Evolutionary conservation across 2,797 vertebrate species (phyloP), one percentile per base, ranked within the genome.

Genomic region (Aldrovandia affinis): DNA sequence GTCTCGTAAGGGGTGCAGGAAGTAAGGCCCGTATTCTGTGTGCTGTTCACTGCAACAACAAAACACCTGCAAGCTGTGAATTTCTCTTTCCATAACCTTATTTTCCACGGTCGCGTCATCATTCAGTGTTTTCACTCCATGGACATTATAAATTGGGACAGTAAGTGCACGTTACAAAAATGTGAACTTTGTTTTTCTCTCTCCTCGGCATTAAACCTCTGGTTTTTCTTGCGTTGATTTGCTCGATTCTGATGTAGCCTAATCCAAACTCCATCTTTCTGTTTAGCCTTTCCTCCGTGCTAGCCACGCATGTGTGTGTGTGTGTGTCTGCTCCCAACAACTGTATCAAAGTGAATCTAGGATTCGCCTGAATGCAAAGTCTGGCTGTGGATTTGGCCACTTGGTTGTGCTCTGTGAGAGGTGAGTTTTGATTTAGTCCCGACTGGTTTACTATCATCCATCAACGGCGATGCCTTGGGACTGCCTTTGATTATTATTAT

Each of bases 31-130:
- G n/a, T n/a, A n/a, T n/a, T n/a, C n/a, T n/a, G n/a, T n/a, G n/a
- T n/a, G n/a, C n/a, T n/a, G n/a, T n/a, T n/a, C n/a, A n/a, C n/a
- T n/a, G n/a, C n/a, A n/a, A n/a, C n/a, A n/a, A n/a, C n/a, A n/a
- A n/a, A n/a, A n/a, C n/a, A n/a, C n/a, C 68, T 39, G 15, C 68
- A 73, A 18, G 18, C 68, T 25, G 50, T 52, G 50, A 2, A 39
- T 30, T 79, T 61, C 65, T 68, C 52, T 77, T 73, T 44, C 22
- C 44, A 77, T 54, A 73, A 33, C 44, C n/a, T 80, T 79, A 12
- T 47, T 42, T 8, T 28, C n/a, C 61, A 33, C 12, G 33, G 14
- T 42, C 39, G 50, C 12, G 50, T 52, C 4, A 52, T 52, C 12
- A 12, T 12, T 52, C 22, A 44, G 55, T 79, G 77, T 57, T 42